These are phyloP conservation scores for Torymus tubicola DNA, from an alignment of 2,888 invertebrate genomes.

Conservation along the genomic window DNA sequence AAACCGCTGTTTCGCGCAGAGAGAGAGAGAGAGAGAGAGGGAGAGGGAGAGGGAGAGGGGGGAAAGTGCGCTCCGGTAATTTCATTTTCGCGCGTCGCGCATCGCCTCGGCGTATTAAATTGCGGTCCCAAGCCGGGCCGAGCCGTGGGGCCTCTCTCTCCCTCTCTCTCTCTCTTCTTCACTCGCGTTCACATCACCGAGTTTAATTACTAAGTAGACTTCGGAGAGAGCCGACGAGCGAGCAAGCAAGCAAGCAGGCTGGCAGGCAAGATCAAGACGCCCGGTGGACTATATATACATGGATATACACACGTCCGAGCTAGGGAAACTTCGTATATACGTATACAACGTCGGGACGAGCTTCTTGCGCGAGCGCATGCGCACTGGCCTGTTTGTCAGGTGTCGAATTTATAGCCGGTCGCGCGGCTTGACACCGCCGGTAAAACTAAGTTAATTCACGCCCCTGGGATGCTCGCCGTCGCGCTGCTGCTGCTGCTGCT, in stretches of 20 bases:
- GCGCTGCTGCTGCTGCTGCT: background rate
- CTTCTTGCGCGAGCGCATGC: too few species aligned
- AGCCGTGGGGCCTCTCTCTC: background rate
- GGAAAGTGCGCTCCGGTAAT: conserved; percentile 8
- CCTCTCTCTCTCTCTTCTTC: background rate
- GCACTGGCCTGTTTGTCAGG: conserved; percentile 18
- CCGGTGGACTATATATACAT: too few species aligned
- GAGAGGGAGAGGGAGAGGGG: background rate
- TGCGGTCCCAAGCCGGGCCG: conserved; percentile 15
- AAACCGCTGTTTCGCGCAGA: conserved; percentile 53
- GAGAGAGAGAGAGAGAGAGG: background rate
- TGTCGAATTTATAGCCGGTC: conserved; percentile 36
- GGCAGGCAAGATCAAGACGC: conserved; percentile 6
- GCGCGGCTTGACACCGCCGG: background rate
- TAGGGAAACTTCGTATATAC: too few species aligned
- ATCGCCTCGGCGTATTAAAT: conserved; percentile 28
- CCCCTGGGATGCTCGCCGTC: background rate
- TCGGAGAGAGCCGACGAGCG: background rate
- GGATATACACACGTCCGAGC: too few species aligned
- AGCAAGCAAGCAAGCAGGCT: background rate
- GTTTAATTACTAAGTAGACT: conserved; percentile 39
- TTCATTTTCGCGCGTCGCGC: conserved; percentile 22
- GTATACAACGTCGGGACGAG: too few species aligned
- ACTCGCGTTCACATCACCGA: background rate
- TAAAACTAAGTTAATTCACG: conserved; percentile 36